These are phyloP conservation scores for Epinotia bilunana DNA, from an alignment of 2,888 invertebrate genomes.

Conservation along the genomic window DNA sequence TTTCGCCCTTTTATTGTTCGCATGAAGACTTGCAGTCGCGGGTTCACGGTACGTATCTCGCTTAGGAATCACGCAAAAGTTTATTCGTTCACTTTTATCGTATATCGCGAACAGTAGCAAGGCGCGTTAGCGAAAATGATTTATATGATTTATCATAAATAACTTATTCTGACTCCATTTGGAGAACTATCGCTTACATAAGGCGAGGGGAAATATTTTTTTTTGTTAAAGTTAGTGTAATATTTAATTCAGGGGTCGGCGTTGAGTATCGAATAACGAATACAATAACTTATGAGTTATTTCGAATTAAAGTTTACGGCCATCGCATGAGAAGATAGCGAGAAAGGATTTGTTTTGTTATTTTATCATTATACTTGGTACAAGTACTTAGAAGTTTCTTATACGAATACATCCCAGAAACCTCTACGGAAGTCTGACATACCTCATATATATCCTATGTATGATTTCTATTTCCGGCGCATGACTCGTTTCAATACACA, in stretches of 20 bases:
- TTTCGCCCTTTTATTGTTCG: conserved; percentile 1
- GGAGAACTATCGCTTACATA: conserved; percentile 67
- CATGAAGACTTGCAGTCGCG: conserved; percentile 36
- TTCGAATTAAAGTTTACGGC: background rate
- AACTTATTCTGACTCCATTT: conserved; percentile 77
- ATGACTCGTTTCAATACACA: conserved; percentile 29
- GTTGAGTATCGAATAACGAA: conserved; percentile 32
- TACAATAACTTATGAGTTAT: conserved; percentile 30
- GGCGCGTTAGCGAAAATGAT: conserved; percentile 80
- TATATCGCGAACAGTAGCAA: conserved; percentile 54
- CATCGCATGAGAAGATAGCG: conserved; percentile 1
- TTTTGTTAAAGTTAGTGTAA: conserved; percentile 39
- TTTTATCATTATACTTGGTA: no score
- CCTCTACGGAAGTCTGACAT: background rate
- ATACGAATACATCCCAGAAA: background rate
- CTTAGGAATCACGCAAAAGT: conserved; percentile 79
- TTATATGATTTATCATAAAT: conserved; percentile 83
- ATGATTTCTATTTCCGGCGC: background rate
- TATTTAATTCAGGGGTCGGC: conserved; percentile 41
- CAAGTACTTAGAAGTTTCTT: background rate
- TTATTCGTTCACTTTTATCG: conserved; percentile 82
- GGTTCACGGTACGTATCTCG: conserved; percentile 63
- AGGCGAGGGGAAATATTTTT: conserved; percentile 58
- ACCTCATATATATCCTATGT: background rate
- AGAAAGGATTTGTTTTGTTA: background rate